Percentiles rank a stretch among this genome's conserved stretches.
Conservation (phyloP, 2,888 invertebrate species). For the Lithophane ornitopus region DNA sequence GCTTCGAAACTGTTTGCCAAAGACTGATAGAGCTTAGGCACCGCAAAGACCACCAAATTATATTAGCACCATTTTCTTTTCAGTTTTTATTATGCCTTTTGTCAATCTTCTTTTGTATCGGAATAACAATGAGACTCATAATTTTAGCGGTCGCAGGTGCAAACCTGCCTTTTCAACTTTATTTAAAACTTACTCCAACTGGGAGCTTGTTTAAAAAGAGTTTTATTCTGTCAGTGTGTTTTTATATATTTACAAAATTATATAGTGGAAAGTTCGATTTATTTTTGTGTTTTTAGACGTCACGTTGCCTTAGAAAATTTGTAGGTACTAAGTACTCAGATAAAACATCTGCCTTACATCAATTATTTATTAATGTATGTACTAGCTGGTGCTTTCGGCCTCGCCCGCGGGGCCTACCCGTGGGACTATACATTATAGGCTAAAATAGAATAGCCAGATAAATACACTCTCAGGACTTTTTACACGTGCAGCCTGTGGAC, state of each 20-base stretch:
- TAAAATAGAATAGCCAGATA: background rate
- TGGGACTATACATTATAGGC: background rate
- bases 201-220: background rate
- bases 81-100: constrained; percentile 6
- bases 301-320: background rate
- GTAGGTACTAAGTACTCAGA: background rate
- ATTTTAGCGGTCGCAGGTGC: constrained; percentile 29
- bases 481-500: no score
- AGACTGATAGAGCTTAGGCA: background rate
- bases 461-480: no score
- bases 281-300: background rate
- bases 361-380: no score
- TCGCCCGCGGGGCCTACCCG: no score
- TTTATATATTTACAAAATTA: background rate
- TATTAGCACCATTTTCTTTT: constrained; percentile 1
- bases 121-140: constrained; percentile 30
- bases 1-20: constrained; percentile 21
- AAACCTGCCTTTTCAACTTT: background rate
- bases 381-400: no score
- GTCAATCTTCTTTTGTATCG: background rate
- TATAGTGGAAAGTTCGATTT: background rate
- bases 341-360: background rate
- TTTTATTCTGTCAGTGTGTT: background rate
- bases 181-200: background rate
- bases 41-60: constrained; percentile 13